These are phyloP conservation scores for Lasioglossum figueresi DNA, from an alignment of 2,888 invertebrate genomes.

Conservation along the genomic window DNA sequence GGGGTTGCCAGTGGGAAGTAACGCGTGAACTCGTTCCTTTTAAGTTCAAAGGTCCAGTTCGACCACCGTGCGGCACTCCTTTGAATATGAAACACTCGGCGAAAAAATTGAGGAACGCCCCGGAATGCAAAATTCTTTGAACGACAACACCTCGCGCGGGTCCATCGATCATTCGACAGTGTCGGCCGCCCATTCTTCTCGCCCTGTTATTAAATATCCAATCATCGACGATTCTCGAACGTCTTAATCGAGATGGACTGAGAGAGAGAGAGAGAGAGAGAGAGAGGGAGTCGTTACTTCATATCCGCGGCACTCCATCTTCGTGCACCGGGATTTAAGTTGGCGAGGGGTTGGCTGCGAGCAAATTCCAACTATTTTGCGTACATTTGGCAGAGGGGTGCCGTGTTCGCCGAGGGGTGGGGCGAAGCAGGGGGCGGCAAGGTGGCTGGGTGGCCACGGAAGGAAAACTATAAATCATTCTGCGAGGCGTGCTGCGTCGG, in stretches of 20 bases:
- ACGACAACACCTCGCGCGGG: neutral
- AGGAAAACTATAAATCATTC: conserved; percentile 77
- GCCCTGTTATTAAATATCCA: conserved; percentile 23
- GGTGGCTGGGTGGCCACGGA: conserved; percentile 69
- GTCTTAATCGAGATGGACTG: conserved; percentile 11
- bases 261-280: neutral
- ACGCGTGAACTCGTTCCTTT: neutral
- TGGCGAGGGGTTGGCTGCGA: conserved; percentile 26
- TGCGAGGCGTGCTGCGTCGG: conserved; percentile 65
- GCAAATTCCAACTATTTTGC: conserved; percentile 77
- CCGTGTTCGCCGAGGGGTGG: conserved; percentile 54
- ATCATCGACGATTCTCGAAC: conserved; percentile 11
- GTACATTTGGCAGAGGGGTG: conserved; percentile 75
- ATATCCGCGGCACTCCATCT: conserved; percentile 17
- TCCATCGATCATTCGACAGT: conserved; percentile 27
- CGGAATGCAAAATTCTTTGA: conserved; percentile 22
- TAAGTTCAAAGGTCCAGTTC: neutral
- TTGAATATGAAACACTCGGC: neutral
- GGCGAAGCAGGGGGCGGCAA: conserved; percentile 29
- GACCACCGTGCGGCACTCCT: neutral
- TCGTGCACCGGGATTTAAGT: conserved; percentile 15
- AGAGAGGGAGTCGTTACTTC: neutral
- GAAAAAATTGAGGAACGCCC: conserved; percentile 20
- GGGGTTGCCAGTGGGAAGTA: neutral
- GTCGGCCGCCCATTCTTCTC: conserved; percentile 13